Conservation (phyloP, 1,140 invertebrate species). For the Microplitis demolitor region DNA sequence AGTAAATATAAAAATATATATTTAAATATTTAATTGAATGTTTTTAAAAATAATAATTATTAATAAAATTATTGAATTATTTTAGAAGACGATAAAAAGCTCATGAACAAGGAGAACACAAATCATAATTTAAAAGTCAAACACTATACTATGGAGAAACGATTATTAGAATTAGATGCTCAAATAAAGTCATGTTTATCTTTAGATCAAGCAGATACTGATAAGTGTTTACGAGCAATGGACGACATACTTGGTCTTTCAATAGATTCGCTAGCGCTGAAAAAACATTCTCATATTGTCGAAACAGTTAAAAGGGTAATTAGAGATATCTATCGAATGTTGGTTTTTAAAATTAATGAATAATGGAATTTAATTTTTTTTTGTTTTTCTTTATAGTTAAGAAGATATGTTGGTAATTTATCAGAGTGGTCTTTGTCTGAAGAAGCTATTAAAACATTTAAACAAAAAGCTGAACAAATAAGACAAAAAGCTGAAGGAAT, state of each 20-base stretch:
- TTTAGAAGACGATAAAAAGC: conserved; percentile 62
- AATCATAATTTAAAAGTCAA: conserved; percentile 52
- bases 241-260: conserved; percentile 69
- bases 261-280: conserved; percentile 77
- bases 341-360: conserved; percentile 4
- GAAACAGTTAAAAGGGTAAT: conserved; percentile 72
- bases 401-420: conserved; percentile 77
- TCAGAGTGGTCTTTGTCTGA: conserved; percentile 72
- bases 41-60: neutral
- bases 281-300: conserved; percentile 83
- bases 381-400: conserved; percentile 52
- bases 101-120: conserved; percentile 47
- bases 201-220: conserved; percentile 69
- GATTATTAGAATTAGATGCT: conserved; percentile 74
- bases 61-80: conserved; percentile 26
- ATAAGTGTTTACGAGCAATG: conserved; percentile 67
- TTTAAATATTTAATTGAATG: neutral
- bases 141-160: conserved; percentile 72
- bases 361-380: neutral
- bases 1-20: conserved; percentile 59
- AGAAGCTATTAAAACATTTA: conserved; percentile 67
- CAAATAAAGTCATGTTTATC: conserved; percentile 74
- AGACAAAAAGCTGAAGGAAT: conserved; percentile 69
- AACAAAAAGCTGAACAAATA: conserved; percentile 70
- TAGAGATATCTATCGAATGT: neutral